Conservation (phyloP, 2,797 vertebrate genomes). For the Sphenopsis melanotis region DNA sequence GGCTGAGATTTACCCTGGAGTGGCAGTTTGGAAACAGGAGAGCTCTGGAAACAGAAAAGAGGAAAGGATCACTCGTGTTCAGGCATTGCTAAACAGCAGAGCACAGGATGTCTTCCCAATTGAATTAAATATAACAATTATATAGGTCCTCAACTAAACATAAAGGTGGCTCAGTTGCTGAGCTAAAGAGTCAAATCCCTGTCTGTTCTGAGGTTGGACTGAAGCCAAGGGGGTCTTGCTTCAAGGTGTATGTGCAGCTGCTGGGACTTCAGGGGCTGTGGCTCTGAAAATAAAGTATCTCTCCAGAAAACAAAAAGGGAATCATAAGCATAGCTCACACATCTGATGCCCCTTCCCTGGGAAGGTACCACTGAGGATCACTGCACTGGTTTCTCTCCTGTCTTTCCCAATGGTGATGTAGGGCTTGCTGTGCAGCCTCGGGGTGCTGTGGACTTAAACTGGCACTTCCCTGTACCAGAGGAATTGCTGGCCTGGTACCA, state of each 20-base stretch:
- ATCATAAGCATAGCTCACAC: background rate
- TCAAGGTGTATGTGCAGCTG: background rate
- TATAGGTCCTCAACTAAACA: background rate
- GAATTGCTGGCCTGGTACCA: background rate
- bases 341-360: background rate
- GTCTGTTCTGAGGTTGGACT: background rate
- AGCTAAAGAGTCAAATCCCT: background rate
- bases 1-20: background rate
- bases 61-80: background rate
- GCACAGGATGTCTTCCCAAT: background rate
- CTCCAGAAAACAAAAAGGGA: background rate
- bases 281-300: background rate
- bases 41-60: background rate
- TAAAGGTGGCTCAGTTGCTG: background rate
- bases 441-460: background rate
- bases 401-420: background rate
- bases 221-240: background rate
- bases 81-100: background rate
- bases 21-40: background rate
- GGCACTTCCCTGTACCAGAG: accelerated
- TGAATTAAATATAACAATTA: background rate
- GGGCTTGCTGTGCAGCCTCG: background rate
- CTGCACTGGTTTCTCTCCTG: background rate
- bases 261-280: background rate
- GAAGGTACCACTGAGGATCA: background rate